These are phyloP conservation scores for Polypedilum pembai DNA, from an alignment of 1,140 invertebrate species.

Conservation along the genomic window DNA sequence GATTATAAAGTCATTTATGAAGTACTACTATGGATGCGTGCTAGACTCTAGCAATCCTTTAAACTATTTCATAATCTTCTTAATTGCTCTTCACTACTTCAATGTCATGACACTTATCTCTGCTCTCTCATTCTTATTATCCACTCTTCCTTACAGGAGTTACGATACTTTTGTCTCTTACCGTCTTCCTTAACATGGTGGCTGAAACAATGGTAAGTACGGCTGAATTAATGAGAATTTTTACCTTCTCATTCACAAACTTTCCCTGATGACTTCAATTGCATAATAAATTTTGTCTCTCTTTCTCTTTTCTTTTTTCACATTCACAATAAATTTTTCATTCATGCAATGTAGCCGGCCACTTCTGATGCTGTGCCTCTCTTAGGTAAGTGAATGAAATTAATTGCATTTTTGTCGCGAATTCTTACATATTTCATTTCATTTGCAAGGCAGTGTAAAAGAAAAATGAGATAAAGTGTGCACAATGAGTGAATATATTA, in stretches of 20 bases:
- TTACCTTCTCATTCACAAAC: background rate
- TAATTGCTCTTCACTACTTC: slow-evolving; percentile 8
- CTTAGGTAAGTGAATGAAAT: slow-evolving; percentile 41
- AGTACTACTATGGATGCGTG: background rate
- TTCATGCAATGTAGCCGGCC: slow-evolving; percentile 57
- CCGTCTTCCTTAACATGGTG: slow-evolving; percentile 94
- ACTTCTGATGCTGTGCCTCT: slow-evolving; percentile 68
- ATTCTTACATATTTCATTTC: too few species aligned
- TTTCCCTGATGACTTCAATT: background rate
- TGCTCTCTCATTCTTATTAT: background rate
- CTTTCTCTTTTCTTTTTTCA: background rate
- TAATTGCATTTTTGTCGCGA: background rate
- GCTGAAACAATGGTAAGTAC: slow-evolving; percentile 79
- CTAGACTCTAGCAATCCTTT: background rate
- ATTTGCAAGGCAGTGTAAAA: background rate
- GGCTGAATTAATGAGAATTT: slow-evolving; percentile 40
- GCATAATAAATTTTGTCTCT: background rate
- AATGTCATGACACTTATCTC: background rate
- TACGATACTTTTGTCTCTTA: slow-evolving; percentile 96
- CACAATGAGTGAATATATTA: background rate
- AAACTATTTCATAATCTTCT: background rate
- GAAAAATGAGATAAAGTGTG: background rate
- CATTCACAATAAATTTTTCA: slow-evolving; percentile 47
- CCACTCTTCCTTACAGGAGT: slow-evolving; percentile 65
- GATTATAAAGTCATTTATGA: slow-evolving; percentile 19